phyloP scores from a whole-genome alignment of 2,113 vertebrate genomes.

The Meriones unguiculatus region DNA sequence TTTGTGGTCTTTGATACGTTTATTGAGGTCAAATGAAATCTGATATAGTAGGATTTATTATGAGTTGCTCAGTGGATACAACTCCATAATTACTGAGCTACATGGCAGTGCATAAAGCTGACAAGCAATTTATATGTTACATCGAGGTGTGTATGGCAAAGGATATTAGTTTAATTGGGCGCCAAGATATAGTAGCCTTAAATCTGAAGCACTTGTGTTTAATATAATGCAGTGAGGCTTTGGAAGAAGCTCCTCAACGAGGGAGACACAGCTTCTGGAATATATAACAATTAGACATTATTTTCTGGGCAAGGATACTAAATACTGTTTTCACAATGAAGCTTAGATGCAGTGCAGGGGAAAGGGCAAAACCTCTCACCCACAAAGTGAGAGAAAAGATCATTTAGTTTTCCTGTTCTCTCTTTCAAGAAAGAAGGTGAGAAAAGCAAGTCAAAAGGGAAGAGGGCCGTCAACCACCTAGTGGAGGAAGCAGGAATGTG shows the following conservation, averaged over 20 bases:
- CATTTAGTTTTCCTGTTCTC: constrained; percentile 30
- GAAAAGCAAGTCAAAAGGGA: constrained; percentile 8
- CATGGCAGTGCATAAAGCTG: constrained; percentile 84
- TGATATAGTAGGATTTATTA: constrained; percentile 85
- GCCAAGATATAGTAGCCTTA: constrained; percentile 83
- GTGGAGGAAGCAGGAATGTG: constrained; percentile 17
- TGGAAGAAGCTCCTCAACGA: constrained; percentile 75
- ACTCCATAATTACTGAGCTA: constrained; percentile 84
- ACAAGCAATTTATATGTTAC: constrained; percentile 85
- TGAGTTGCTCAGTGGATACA: constrained; percentile 84
- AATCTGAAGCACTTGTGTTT: constrained; percentile 83
- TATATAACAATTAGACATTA: constrained; percentile 76
- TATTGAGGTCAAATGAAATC: constrained; percentile 86
- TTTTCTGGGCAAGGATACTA: constrained; percentile 66
- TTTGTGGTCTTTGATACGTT: constrained; percentile 84
- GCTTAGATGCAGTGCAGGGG: constrained; percentile 51
- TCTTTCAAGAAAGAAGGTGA: constrained; percentile 19
- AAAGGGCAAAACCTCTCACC: constrained; percentile 65
- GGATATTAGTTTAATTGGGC: constrained; percentile 86
- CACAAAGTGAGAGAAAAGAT: background rate
- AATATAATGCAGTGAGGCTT: constrained; percentile 77
- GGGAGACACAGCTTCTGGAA: constrained; percentile 61
- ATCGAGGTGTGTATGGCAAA: constrained; percentile 83
- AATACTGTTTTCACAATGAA: constrained; percentile 75
- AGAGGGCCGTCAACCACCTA: background rate